Conservation (phyloP, 1,140 invertebrate genomes). For the Drosophila tropicalis region DNA sequence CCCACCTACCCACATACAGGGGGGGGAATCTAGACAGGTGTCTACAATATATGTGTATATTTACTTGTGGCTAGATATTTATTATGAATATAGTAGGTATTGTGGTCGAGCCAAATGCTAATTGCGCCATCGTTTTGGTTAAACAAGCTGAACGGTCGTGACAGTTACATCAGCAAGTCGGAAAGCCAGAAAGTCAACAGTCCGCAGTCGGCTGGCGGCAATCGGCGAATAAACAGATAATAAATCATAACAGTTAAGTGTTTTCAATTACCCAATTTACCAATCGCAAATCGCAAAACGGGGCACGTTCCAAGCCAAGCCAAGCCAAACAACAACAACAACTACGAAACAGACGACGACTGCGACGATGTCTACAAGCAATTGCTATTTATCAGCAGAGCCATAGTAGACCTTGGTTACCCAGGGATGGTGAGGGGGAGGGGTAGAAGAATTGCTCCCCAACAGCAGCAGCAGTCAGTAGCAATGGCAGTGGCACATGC, state of each 20-base stretch:
- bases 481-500: conserved; percentile 42
- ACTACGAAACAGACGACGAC: conserved; percentile 6
- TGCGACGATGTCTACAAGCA: conserved; percentile 33
- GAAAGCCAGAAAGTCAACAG: neutral
- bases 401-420: conserved; percentile 29
- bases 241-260: conserved; percentile 76
- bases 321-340: conserved; percentile 21
- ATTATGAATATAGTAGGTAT: neutral
- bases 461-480: conserved; percentile 6
- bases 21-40: neutral
- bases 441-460: neutral
- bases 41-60: neutral
- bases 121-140: conserved; percentile 13
- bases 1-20: neutral
- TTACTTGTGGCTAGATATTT: neutral
- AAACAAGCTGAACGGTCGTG: conserved; percentile 12
- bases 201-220: neutral
- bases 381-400: conserved; percentile 67
- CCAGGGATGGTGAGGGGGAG: neutral
- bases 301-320: conserved; percentile 60
- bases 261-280: conserved; percentile 82
- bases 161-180: conserved; percentile 46
- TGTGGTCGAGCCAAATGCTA: conserved; percentile 13
- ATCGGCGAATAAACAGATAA: conserved; percentile 55
- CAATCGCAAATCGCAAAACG: conserved; percentile 76